Base-by-base conservation (phyloP, 2,888 invertebrate species). In the Zaprionus bogoriensis region DNA sequence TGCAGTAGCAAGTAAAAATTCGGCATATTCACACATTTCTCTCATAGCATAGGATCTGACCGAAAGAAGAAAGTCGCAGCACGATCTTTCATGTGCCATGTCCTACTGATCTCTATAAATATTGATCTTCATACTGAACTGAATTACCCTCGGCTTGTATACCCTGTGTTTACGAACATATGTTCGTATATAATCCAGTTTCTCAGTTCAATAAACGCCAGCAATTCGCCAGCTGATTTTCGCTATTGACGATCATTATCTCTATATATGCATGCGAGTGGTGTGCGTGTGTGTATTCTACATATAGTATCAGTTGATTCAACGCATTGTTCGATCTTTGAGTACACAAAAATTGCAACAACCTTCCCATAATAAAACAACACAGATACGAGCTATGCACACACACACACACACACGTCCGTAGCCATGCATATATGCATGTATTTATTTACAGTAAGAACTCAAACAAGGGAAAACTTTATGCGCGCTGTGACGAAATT, bases 321-420 rank as follows among this genome's bases (percentile, higher is more conserved):
- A 25, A 42, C 9, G 28, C 32, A 53, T 36, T 36, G 30, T 19
- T 19, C 25, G 44, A 45, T 44, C 25, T 25, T 44, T 44, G 32
- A 23, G 52, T 44, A 36, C 4, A 32, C 17, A 38, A 36, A 53
- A 54, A 45, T 23, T 53, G 32, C 44, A 53, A 44, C 23, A 39
- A 36, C 32, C 32, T 36, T 36, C 32, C 14, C 54, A 54, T 22
- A 46, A 45, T 25, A 46, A 46, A 44, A 28, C 25, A 17, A 30
- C 38, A 23, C 36, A 54, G 27, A 38, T 54, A 17, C 9, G 10
- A 23, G 14, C 32, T 10, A 30, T 41, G 22, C 27, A 39, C 5
- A 12, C 12, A 39, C 5, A 39, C 2, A 39, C 14, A 50, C 2
- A 4, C 3, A 12, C 25, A 17, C n/a, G n/a, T 3, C 12, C 2